Evolutionary conservation across 1,140 invertebrate species (phyloP), one percentile per base, ranked within the genome.

Genomic region (Holcopasites calliopsidis): DNA sequence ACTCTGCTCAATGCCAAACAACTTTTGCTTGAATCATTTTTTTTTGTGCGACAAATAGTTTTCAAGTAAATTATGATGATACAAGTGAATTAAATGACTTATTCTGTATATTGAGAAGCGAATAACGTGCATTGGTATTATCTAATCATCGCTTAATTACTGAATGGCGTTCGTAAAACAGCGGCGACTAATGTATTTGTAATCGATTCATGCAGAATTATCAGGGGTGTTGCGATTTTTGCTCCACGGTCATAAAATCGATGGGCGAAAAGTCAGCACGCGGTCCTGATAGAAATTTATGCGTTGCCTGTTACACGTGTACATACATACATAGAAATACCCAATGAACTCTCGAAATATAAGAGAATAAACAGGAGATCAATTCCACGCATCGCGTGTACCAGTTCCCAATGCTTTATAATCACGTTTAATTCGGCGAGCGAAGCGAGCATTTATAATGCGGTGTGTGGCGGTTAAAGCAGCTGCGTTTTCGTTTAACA

Each of bases 251-350:
- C 26, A 54, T 73, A 73, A 64, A 31, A 62, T 73, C 13, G 8
- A 2, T 2, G 5, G 33, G 10, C 11, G 18, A 60, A 54, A 73
- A 54, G 28, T 31, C 21, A 26, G 3, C 49, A n/a, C 38, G 60
- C 61, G 21, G 26, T 10, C 0, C 2, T 33, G n/a, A 54, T 64
- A 31, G 38, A 42, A 73, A 73, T 73, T 54, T 55, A 73, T 55
- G 61, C 26, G 21, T 8, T 1, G 13, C 6, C 1, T 13, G 35
- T 40, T 62, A 52, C 57, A 52, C 11, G 13, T 44, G 55, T 18
- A 60, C 38, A 11, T 1, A n/a, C 10, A n/a, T n/a, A n/a, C n/a
- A n/a, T n/a, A n/a, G 26, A 3, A 68, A 42, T 35, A 42, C 8
- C 23, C 55, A 16, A 18, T 13, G 31, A 60, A 60, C 60, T 60